These are phyloP conservation scores for Cataglyphis rosenhaueri DNA, from an alignment of 2,888 invertebrate species.

Conservation along the genomic window DNA sequence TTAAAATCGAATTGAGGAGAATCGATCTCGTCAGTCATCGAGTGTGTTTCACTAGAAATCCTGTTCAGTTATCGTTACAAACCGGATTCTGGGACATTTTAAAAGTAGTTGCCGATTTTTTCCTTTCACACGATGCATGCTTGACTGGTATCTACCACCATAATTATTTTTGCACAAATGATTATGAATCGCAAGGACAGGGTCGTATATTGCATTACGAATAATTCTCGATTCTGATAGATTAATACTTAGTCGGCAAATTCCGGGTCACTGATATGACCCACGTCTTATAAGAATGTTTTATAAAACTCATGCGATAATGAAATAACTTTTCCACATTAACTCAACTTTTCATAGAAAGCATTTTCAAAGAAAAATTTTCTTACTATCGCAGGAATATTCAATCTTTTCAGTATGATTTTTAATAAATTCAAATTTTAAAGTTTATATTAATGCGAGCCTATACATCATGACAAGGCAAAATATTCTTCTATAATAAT, in stretches of 20 bases:
- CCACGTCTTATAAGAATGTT: background rate
- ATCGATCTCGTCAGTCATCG: constrained; percentile 3
- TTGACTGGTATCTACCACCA: background rate
- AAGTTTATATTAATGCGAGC: background rate
- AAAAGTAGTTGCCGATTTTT: constrained; percentile 7
- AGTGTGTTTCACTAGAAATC: background rate
- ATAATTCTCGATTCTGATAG: background rate
- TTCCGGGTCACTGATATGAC: background rate
- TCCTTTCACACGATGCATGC: background rate
- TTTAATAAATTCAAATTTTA: background rate
- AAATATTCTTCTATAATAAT: background rate
- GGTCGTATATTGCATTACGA: background rate
- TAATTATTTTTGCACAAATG: constrained; percentile 16
- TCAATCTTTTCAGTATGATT: background rate
- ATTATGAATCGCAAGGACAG: constrained; percentile 9
- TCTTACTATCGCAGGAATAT: background rate
- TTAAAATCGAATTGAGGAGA: constrained; percentile 42
- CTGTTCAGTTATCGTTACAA: background rate
- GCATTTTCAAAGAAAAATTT: background rate
- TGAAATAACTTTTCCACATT: background rate
- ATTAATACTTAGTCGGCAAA: background rate
- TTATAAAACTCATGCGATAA: background rate
- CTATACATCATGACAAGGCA: background rate
- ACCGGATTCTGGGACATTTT: constrained; percentile 29
- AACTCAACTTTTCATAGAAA: background rate